Evolutionary conservation across 1,140 invertebrate genomes (phyloP), one percentile per base, ranked within the genome.

Genomic region (Frieseomelitta varia): DNA sequence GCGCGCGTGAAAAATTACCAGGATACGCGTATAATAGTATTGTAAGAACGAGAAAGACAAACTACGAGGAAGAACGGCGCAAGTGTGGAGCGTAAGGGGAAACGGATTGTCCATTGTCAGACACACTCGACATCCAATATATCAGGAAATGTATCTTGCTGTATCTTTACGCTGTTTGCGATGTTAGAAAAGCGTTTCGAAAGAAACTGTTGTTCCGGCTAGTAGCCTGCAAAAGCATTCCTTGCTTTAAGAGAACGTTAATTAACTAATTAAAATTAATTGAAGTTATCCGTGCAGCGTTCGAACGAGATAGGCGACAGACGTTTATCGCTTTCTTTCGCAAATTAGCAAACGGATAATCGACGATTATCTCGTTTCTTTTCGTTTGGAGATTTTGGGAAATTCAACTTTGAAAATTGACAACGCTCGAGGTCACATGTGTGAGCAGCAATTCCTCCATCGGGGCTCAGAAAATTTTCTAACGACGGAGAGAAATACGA

Each of bases 81-180:
- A 30, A 30, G 30, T 21, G 14, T 39, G n/a, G n/a, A 27, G 17
- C 11, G 17, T 77, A 77, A 77, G 75, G 12, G 12, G 61, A 77
- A 65, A 77, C 11, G 39, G 58, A 47, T 51, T 17, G n/a, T 30
- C n/a, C 4, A 12, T 65, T 47, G 75, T 77, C 75, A 77, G 75
- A 77, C 61, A 30, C n/a, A 27, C 17, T 53, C n/a, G 75, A 58
- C n/a, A 63, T 30, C 19, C 75, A 30, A 51, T 53, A n/a, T n/a
- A n/a, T 27, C n/a, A 15, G 8, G 19, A 51, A 65, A n/a, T 47
- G 17, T 19, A 34, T 58, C 55, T 58, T 21, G 4, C 19, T 12
- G 4, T 39, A 56, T 17, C 30, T 75, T 39, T 15, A 11, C 6
- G 24, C 30, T 24, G 30, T 47, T 11, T n/a, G 21, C 53, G 14